These are phyloP conservation scores for Magallana ariakensis DNA, from an alignment of 1,140 invertebrate genomes.

Conservation along the genomic window DNA sequence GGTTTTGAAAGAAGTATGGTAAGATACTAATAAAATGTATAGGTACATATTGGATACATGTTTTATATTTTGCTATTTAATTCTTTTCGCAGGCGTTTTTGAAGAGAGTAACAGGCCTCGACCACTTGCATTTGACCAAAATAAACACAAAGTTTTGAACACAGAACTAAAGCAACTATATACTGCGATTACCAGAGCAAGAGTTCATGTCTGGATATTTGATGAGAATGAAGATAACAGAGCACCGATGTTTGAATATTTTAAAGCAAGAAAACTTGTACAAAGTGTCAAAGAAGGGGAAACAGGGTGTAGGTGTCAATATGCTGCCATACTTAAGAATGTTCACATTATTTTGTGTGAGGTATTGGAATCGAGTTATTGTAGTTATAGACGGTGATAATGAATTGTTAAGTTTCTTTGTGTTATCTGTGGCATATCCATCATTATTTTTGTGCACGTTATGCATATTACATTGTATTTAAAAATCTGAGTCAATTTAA, in stretches of 20 bases:
- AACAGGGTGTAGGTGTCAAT: neutral
- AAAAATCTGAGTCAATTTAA: too few relatives aligned
- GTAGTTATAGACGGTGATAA: neutral
- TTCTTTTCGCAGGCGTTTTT: constrained; percentile 57
- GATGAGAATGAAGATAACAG: constrained; percentile 66
- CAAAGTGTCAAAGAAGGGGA: constrained; percentile 28
- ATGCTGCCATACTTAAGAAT: neutral
- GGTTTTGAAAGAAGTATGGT: too few relatives aligned
- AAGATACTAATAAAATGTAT: too few relatives aligned
- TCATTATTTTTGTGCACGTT: too few relatives aligned
- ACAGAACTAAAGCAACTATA: constrained; percentile 72
- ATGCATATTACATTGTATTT: too few relatives aligned
- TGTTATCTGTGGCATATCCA: neutral
- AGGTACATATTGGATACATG: too few relatives aligned
- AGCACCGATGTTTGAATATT: constrained; percentile 73
- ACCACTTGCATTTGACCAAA: constrained; percentile 64
- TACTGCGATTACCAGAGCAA: constrained; percentile 71
- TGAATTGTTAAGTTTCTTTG: neutral
- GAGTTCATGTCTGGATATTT: constrained; percentile 74
- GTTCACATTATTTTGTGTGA: neutral
- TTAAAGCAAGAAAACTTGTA: constrained; percentile 62
- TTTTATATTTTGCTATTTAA: too few relatives aligned
- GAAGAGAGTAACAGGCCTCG: constrained; percentile 45
- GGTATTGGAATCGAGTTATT: neutral
- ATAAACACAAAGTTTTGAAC: constrained; percentile 69